A percentile compares a stretch with the other conserved stretches of the same genome.
Evolutionary conservation across 1,140 invertebrate species (phyloP).

Genomic region (Vanessa atalanta): DNA sequence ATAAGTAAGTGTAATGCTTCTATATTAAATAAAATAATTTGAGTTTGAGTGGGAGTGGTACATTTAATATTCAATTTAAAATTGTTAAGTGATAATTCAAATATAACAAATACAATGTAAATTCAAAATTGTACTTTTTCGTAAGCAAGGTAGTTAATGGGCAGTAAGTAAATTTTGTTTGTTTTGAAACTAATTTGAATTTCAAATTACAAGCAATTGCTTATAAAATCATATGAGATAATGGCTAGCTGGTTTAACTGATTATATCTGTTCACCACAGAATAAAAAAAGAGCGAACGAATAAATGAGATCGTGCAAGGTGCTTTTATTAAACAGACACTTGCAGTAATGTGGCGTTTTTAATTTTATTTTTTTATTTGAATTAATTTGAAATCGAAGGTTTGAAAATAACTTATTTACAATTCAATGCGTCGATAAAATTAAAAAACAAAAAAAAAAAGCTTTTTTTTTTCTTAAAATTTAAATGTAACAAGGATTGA

Average conservation of each 20-base stretch:
- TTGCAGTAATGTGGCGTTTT: neutral
- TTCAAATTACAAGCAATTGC: constrained; percentile 37
- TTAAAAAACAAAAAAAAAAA: too few species aligned
- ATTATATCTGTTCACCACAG: constrained; percentile 12
- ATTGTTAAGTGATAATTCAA: too few species aligned
- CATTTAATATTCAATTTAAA: too few species aligned
- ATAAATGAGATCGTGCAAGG: constrained; percentile 18
- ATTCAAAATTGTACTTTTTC: neutral
- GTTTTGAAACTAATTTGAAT: constrained; percentile 39
- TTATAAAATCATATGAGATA: constrained; percentile 16
- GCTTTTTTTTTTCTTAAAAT: too few species aligned
- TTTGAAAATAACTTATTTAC: too few species aligned
- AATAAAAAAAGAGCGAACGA: constrained; percentile 10
- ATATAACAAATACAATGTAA: neutral
- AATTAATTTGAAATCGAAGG: too few species aligned
- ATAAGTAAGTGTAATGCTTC: too few species aligned
- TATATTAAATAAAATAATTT: too few species aligned
- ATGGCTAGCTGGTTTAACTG: constrained; percentile 16
- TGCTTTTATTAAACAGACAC: neutral
- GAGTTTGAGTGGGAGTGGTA: too few species aligned
- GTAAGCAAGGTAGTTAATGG: neutral
- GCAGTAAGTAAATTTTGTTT: constrained; percentile 32
- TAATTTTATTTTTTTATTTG: neutral
- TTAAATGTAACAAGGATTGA: too few species aligned
- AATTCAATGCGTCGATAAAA: too few species aligned